phyloP scores from a whole-genome alignment of 2,113 vertebrate genomes.

The Platysteira castanea region DNA sequence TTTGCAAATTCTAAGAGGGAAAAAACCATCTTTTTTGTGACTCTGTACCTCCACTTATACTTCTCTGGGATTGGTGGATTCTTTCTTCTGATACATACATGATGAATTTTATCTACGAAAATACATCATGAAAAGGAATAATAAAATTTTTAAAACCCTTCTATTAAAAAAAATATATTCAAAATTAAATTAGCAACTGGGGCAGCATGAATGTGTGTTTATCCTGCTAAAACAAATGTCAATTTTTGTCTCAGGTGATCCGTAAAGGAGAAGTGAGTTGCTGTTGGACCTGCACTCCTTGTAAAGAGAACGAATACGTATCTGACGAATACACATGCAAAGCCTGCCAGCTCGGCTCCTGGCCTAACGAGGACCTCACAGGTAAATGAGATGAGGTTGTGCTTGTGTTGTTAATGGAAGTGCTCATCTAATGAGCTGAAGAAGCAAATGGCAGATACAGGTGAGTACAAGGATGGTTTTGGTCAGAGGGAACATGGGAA shows the following conservation, averaged over 20 bases:
- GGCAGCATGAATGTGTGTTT: neutral
- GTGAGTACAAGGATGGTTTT: neutral
- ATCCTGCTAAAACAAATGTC: neutral
- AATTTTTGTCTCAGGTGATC: slow-evolving; percentile 82
- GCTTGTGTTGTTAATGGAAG: neutral
- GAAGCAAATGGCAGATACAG: neutral
- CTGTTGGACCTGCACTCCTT: slow-evolving; percentile 97
- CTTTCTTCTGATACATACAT: neutral
- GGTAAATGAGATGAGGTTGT: slow-evolving; percentile 68
- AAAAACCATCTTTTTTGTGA: fast-evolving
- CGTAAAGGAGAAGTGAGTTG: slow-evolving; percentile 98
- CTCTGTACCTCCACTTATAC: neutral
- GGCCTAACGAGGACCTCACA: slow-evolving; percentile 91
- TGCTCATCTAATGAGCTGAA: neutral
- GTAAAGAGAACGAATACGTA: slow-evolving; percentile 96
- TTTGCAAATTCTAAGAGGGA: neutral
- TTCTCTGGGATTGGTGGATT: neutral
- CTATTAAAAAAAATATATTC: neutral
- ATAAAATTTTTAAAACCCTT: fast-evolving
- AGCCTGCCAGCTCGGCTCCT: slow-evolving; percentile 91
- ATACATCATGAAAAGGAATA: neutral
- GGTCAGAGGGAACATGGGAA: fast-evolving
- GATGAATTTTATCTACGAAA: neutral
- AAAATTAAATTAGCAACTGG: neutral
- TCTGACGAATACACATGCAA: slow-evolving; percentile 96